Evolutionary conservation across 2,888 invertebrate genomes (phyloP).

Genomic region (Diadromus collaris): DNA sequence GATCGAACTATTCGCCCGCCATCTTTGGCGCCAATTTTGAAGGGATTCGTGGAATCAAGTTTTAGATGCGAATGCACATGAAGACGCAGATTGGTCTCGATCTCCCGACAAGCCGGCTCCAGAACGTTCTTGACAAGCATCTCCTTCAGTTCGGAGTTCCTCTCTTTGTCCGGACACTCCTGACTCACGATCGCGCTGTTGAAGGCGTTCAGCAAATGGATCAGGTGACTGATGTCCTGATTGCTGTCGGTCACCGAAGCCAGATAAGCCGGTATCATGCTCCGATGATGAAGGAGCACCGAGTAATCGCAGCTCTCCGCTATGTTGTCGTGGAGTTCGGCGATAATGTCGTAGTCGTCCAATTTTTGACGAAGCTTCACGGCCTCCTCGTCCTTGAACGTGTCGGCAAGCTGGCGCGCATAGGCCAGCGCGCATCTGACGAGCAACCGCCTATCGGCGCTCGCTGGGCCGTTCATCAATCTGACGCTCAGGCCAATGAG

Average conservation of each 20-base stretch:
- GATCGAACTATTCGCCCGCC: constrained; percentile 82
- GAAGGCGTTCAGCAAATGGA: constrained; percentile 75
- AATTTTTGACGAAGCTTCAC: constrained; percentile 83
- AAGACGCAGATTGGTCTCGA: constrained; percentile 96
- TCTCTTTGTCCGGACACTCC: constrained; percentile 58
- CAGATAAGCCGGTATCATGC: constrained; percentile 77
- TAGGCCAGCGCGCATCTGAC: constrained; percentile 86
- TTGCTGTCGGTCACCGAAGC: constrained; percentile 71
- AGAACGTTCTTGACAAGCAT: constrained; percentile 83
- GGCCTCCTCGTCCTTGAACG: constrained; percentile 76
- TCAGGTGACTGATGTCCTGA: constrained; percentile 72
- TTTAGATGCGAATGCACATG: constrained; percentile 96
- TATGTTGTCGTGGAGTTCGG: constrained; percentile 72
- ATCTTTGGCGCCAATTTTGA: constrained; percentile 83
- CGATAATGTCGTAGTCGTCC: constrained; percentile 75
- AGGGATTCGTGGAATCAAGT: constrained; percentile 87
- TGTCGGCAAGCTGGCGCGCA: constrained; percentile 79
- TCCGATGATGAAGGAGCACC: constrained; percentile 75
- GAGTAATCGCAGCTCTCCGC: constrained; percentile 75
- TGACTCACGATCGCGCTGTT: constrained; percentile 71
- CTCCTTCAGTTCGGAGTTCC: constrained; percentile 70
- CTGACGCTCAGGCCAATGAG: constrained; percentile 74
- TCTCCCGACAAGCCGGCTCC: constrained; percentile 89
- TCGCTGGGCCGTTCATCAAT: constrained; percentile 80
- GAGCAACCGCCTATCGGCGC: constrained; percentile 84